Percentiles rank a stretch among this genome's conserved stretches.
Conservation (phyloP, 2,797 vertebrate species). For the Dermochelys coriacea region DNA sequence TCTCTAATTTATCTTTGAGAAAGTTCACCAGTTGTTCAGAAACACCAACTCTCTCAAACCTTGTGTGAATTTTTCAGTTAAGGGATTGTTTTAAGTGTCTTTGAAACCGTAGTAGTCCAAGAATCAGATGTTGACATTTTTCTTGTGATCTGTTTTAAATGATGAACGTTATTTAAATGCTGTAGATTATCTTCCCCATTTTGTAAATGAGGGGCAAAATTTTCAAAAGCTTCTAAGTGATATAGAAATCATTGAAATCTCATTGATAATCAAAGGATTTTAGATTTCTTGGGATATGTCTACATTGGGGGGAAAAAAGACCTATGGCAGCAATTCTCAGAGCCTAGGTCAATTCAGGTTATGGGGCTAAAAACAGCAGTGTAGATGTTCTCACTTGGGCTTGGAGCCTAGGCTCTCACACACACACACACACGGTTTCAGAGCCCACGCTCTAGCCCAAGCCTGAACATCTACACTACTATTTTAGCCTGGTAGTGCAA, state of each 20-base stretch:
- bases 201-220: not conserved
- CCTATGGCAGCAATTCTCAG: not conserved
- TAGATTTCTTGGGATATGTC: not conserved
- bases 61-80: not conserved
- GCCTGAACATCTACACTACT: too few species aligned
- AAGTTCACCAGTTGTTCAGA: not conserved
- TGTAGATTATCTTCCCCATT: not conserved
- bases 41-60: not conserved
- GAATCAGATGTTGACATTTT: not conserved
- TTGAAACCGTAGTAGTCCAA: not conserved
- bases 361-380: not conserved
- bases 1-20: not conserved
- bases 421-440: too few species aligned
- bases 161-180: not conserved
- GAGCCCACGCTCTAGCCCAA: too few species aligned
- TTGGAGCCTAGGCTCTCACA: not conserved
- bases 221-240: not conserved
- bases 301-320: not conserved
- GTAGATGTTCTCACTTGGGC: not conserved
- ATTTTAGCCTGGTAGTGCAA: too few species aligned
- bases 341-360: not conserved
- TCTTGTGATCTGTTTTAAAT: not conserved
- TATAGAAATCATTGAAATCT: not conserved
- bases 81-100: not conserved
- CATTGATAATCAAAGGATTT: not conserved